phyloP scores from a whole-genome alignment of 2,888 invertebrate species.

The Meghimatium bilineatum region DNA sequence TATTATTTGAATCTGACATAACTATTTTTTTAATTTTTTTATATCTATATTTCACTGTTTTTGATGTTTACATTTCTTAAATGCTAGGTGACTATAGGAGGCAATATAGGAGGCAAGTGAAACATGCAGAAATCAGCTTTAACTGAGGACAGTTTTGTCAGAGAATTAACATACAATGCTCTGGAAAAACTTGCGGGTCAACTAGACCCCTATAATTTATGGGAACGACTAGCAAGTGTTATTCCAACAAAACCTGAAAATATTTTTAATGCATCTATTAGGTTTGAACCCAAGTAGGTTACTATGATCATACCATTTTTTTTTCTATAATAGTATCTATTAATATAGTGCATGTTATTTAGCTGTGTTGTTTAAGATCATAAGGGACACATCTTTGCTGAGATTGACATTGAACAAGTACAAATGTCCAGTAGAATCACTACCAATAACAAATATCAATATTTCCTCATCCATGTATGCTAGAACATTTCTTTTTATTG shows the following conservation, averaged over 20 bases:
- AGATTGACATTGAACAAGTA: neutral
- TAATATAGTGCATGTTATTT: neutral
- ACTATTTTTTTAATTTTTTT: no score
- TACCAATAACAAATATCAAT: no score
- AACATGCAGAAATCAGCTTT: conserved; percentile 17
- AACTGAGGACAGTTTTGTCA: conserved; percentile 57
- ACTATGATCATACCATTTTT: neutral
- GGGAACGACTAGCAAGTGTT: conserved; percentile 60
- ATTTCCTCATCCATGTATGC: no score
- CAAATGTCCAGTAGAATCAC: neutral
- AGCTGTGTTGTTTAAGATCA: neutral
- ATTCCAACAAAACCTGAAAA: conserved; percentile 60
- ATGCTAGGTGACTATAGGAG: neutral
- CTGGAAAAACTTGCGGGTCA: conserved; percentile 54
- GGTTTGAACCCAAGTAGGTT: conserved; percentile 45
- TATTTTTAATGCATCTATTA: conserved; percentile 22
- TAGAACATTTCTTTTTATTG: no score
- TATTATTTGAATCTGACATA: no score
- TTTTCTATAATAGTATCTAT: neutral
- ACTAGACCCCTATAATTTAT: conserved; percentile 62
- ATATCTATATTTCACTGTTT: neutral
- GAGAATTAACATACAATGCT: conserved; percentile 61
- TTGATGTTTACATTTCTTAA: neutral
- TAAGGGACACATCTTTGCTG: neutral
- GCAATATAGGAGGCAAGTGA: neutral